Conservation (phyloP, 2,113 vertebrate genomes). For the Bettongia penicillata region DNA sequence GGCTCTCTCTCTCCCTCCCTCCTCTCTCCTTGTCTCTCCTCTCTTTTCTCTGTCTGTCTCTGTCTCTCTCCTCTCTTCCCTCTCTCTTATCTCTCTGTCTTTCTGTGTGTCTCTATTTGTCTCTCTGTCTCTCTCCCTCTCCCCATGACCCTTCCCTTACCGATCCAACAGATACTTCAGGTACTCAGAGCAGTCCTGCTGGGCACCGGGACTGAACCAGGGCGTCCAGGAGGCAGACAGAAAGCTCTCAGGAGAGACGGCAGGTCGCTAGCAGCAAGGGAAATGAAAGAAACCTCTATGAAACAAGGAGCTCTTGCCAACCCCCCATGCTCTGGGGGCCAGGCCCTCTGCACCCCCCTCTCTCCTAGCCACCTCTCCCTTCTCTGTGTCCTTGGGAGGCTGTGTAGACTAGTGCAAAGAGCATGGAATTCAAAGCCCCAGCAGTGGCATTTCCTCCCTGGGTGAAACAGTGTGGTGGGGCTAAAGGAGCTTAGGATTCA, state of each 20-base stretch:
- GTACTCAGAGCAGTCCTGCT: conserved; percentile 91
- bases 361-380: not conserved
- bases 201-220: conserved; percentile 88
- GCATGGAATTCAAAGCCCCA: not conserved
- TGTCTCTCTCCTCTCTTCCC: no score
- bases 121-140: no score
- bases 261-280: conserved; percentile 82
- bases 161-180: conserved; percentile 89
- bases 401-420: not conserved
- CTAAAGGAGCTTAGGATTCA: not conserved
- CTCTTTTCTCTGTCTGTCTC: no score
- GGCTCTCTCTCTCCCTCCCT: no score
- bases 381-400: not conserved
- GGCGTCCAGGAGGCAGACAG: conserved; percentile 89
- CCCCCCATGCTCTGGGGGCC: not conserved
- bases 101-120: no score
- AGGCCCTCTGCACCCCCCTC: not conserved
- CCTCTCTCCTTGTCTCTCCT: no score
- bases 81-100: no score
- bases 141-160: conserved; percentile 65
- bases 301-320: rapidly evolving
- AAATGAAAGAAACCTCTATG: not conserved
- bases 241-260: conserved; percentile 88
- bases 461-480: not conserved
- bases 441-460: not conserved